Evolutionary conservation across 2,113 vertebrate genomes (phyloP).

Genomic region (Glaucidium brasilianum): DNA sequence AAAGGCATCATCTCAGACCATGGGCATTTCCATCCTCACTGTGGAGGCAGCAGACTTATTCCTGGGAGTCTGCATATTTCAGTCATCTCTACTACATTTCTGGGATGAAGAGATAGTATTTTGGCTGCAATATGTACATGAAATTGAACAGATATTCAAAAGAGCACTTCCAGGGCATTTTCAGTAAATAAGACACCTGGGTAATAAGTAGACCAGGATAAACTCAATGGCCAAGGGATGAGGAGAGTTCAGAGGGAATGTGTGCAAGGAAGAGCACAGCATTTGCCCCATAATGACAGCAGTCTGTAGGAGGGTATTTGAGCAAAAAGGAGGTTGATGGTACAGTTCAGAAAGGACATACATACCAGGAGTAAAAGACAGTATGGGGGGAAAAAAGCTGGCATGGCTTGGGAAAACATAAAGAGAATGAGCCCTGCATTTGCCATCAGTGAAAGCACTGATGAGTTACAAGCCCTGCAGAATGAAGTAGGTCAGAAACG

Average conservation of each 20-base stretch:
- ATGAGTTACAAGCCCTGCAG: background rate
- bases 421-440: background rate
- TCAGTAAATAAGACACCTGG: background rate
- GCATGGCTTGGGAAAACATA: background rate
- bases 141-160: background rate
- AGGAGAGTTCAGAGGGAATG: background rate
- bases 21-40: background rate
- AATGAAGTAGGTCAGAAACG: background rate
- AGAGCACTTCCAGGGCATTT: background rate
- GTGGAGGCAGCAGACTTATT: background rate
- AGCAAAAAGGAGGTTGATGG: background rate
- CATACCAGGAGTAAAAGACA: background rate
- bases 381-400: accelerated
- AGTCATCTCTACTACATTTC: background rate
- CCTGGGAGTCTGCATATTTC: background rate
- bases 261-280: background rate
- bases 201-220: background rate
- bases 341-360: background rate
- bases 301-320: background rate
- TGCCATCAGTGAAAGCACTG: background rate
- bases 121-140: background rate
- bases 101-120: background rate
- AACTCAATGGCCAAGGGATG: background rate
- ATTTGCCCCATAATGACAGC: accelerated
- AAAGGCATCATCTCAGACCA: background rate